These are phyloP conservation scores for Latrodectus geometricus DNA, from an alignment of 1,140 invertebrate genomes.

Conservation along the genomic window DNA sequence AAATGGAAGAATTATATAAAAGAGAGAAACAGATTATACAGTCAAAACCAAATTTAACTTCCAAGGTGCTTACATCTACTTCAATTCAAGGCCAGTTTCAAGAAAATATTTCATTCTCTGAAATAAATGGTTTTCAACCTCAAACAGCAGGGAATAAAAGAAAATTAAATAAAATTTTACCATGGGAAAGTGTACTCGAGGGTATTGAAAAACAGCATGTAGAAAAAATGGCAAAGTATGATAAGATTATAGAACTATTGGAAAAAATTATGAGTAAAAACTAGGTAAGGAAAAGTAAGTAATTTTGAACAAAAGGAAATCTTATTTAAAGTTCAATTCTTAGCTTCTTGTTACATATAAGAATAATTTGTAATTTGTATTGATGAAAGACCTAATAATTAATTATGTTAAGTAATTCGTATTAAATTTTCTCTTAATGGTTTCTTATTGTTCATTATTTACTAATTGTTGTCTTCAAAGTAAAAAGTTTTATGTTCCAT, in stretches of 20 bases:
- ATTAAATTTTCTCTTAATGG: no score
- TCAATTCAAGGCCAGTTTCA: not conserved
- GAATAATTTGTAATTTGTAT: no score
- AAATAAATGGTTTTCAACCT: no score
- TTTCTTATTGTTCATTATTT: no score
- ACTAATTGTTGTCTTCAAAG: no score
- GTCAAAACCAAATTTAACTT: not conserved
- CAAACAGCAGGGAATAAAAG: not conserved
- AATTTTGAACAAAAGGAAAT: no score
- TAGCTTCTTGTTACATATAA: no score
- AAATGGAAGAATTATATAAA: not conserved
- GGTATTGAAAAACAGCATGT: not conserved
- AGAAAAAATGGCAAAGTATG: not conserved
- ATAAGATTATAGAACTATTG: not conserved
- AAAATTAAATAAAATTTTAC: not conserved
- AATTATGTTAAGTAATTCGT: no score
- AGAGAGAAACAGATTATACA: not conserved
- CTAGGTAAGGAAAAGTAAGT: not conserved
- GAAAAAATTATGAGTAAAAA: not conserved
- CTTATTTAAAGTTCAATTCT: no score
- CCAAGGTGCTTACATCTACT: not conserved
- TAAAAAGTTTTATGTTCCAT: no score
- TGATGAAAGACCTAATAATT: no score
- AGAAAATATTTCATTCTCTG: not conserved
- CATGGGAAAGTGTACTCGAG: not conserved